Base-by-base conservation (phyloP, 2,797 vertebrate genomes). In the Alosa sapidissima region DNA sequence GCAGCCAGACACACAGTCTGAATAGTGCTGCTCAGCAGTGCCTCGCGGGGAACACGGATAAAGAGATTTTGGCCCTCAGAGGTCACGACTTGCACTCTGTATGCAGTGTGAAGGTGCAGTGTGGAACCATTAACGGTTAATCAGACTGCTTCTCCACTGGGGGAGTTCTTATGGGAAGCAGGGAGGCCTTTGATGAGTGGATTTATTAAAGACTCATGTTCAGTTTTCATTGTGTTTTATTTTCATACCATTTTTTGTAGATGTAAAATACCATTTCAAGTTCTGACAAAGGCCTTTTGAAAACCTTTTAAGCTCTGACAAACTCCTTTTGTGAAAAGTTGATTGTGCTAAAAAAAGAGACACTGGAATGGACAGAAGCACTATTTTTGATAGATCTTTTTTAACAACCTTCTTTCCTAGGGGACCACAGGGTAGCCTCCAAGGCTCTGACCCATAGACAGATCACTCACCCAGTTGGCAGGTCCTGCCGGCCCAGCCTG, bases 391-490 rank as follows among this genome's bases (percentile, higher is more conserved):
- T 19, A 55, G 52, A 19, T 75, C 82, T 86, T 83, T 88, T 88
- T 52, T 16, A 87, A 81, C 84, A 55, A 19, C 16, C 52, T 55
- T 55, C 52, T 55, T 19, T 13, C 14, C 52, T 55, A 5, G 16
- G 52, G 52, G 52, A 55, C 14, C 52, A 16, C 14, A 54, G 52
- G 14, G 52, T 19, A 55, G 41, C 41, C 41, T 41, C 41, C 49
- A 0, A 51, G 49, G 8, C 8, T 51, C 1, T 28, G 60, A 65
- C 8, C 60, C 2, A 3, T 10, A 11, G 60, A 5, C 72, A 68
- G 87, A 81, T 84, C 86, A 91, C 94, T 93, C 90, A 96, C 96
- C 96, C 65, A 96, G 93, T 89, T 94, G 94, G 90, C 96, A 96
- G 0, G 95, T 96, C 85, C 94, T 92, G 88, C 95, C 96, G 0